Conservation (phyloP, 2,797 vertebrate genomes). For the Rhynchonycteris naso region DNA sequence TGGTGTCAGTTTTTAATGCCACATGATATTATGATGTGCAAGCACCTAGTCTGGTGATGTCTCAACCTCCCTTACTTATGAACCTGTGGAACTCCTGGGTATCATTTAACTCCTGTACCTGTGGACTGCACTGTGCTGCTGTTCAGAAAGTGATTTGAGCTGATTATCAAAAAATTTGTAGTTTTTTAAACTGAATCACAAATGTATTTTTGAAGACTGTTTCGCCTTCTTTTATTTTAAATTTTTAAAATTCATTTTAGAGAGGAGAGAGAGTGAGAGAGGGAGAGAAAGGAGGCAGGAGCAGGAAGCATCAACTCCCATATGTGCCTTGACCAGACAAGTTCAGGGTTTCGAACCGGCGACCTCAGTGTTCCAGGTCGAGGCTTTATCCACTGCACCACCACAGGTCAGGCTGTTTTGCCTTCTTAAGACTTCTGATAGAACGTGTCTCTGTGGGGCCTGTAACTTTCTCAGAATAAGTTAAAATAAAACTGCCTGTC, state of each 20-base stretch:
- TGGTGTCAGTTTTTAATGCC: not conserved
- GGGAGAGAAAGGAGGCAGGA: too few relatives aligned
- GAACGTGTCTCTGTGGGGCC: not conserved
- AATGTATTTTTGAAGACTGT: conserved; percentile 33
- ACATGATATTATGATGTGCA: not conserved
- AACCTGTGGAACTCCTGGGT: not conserved
- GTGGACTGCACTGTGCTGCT: not conserved
- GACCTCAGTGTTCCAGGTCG: too few relatives aligned
- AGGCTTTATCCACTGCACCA: too few relatives aligned
- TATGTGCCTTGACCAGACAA: too few relatives aligned
- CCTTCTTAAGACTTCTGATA: not conserved
- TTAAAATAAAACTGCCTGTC: not conserved
- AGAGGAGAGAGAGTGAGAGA: too few relatives aligned
- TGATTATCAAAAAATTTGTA: not conserved
- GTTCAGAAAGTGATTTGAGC: not conserved
- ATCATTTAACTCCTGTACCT: not conserved
- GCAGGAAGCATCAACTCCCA: too few relatives aligned
- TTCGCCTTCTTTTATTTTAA: not conserved
- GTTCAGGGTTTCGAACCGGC: too few relatives aligned
- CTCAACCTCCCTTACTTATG: not conserved
- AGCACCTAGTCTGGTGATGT: not conserved
- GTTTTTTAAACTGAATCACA: not conserved
- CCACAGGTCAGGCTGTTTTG: not conserved
- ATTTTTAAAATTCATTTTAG: too few relatives aligned
- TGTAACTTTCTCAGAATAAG: not conserved